Percentiles rank a stretch among this genome's conserved stretches.
Conservation (phyloP, 1,140 invertebrate genomes). For the Aphis craccivora region DNA sequence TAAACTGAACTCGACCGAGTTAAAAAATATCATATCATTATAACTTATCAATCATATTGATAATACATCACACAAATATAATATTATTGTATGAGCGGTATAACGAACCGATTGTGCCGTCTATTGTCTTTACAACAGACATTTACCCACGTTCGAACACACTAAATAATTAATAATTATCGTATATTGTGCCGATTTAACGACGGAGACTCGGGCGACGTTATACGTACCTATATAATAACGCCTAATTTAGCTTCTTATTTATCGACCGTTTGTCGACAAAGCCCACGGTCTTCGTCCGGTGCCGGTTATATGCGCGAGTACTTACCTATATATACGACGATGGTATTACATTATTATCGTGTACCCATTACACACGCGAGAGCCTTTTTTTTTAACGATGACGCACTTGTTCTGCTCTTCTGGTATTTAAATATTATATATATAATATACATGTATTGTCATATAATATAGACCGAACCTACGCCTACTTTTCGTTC, state of each 20-base stretch:
- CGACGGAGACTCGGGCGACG: not conserved
- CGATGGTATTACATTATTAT: not conserved
- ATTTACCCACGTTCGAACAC: not conserved
- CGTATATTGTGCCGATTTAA: not conserved
- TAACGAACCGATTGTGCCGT: slow-evolving; percentile 1
- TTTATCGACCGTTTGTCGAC: slow-evolving; percentile 22
- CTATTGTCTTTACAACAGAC: not conserved
- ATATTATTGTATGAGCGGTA: not conserved
- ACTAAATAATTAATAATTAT: not conserved
- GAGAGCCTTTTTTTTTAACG: not conserved
- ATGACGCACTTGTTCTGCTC: slow-evolving; percentile 5
- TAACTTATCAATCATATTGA: not conserved
- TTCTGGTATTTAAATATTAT: not conserved
- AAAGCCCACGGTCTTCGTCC: not conserved
- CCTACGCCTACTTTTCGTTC: not conserved
- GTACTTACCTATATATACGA: not conserved
- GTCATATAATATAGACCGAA: not conserved
- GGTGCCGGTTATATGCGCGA: not conserved
- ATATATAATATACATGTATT: not conserved
- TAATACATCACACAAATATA: not conserved
- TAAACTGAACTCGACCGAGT: not conserved
- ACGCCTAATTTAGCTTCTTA: not conserved
- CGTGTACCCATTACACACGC: not conserved
- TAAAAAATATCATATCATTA: too few relatives aligned
- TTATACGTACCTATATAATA: not conserved